These are phyloP conservation scores for Xiphorhynchus elegans DNA, from an alignment of 2,113 vertebrate genomes.

Conservation along the genomic window DNA sequence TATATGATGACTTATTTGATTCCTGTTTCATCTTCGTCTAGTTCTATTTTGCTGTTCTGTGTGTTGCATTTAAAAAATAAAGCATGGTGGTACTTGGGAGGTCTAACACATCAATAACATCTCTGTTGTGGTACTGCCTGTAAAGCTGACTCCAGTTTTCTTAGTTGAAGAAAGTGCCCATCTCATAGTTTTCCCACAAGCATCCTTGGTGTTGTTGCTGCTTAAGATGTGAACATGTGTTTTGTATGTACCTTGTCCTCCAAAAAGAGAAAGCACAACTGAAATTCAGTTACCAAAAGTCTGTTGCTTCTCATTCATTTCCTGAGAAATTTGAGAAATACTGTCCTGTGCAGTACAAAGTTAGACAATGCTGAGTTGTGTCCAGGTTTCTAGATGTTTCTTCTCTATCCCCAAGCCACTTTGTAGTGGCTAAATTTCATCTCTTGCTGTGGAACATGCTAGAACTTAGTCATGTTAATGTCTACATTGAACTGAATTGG, in stretches of 20 bases:
- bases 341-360: not conserved
- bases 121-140: not conserved
- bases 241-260: not conserved
- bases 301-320: accelerated
- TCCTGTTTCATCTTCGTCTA: not conserved
- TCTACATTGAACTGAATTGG: not conserved
- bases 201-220: not conserved
- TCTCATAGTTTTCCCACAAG: not conserved
- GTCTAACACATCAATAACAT: not conserved
- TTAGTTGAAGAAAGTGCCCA: not conserved
- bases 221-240: not conserved
- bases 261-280: not conserved
- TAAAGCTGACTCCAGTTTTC: not conserved
- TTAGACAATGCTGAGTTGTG: not conserved
- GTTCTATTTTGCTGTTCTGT: not conserved
- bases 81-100: not conserved
- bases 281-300: not conserved
- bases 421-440: not conserved
- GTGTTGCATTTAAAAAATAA: not conserved
- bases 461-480: not conserved
- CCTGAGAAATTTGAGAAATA: not conserved
- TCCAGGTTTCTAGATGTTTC: not conserved
- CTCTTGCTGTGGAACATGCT: not conserved
- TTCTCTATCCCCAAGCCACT: not conserved
- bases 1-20: not conserved